Conservation (phyloP, 1,140 invertebrate genomes). For the Papilio polyxenes region DNA sequence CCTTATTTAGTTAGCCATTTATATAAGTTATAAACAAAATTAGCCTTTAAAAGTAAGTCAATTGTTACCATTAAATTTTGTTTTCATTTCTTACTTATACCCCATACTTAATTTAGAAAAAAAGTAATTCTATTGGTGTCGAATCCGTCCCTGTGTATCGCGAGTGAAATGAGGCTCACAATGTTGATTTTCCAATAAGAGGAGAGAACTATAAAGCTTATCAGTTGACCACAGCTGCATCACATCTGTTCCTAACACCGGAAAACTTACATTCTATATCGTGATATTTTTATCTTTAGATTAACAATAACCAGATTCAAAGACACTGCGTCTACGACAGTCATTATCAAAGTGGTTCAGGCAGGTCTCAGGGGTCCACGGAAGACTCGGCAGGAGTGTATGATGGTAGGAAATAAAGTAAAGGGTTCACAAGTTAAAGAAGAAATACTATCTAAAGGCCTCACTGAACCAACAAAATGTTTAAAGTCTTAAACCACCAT, state of each 20-base stretch:
- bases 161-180: slow-evolving; percentile 49
- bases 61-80: too few species aligned
- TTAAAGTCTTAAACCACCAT: too few species aligned
- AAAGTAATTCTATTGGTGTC: background rate
- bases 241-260: slow-evolving; percentile 11
- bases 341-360: too few species aligned
- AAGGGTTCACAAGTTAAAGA: too few species aligned
- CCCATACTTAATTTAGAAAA: background rate
- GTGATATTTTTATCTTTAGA: background rate
- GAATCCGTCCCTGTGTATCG: slow-evolving; percentile 47
- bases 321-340: background rate
- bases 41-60: too few species aligned
- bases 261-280: background rate
- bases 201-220: slow-evolving; percentile 51
- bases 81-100: background rate
- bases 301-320: background rate
- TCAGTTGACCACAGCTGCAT: slow-evolving; percentile 47
- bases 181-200: slow-evolving; percentile 49
- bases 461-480: too few species aligned
- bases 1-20: too few species aligned
- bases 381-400: too few species aligned
- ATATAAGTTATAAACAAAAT: too few species aligned
- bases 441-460: too few species aligned
- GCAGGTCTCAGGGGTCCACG: too few species aligned
- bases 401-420: too few species aligned